Conservation (phyloP, 2,888 invertebrate genomes). For the Dichetophora obliterata region DNA sequence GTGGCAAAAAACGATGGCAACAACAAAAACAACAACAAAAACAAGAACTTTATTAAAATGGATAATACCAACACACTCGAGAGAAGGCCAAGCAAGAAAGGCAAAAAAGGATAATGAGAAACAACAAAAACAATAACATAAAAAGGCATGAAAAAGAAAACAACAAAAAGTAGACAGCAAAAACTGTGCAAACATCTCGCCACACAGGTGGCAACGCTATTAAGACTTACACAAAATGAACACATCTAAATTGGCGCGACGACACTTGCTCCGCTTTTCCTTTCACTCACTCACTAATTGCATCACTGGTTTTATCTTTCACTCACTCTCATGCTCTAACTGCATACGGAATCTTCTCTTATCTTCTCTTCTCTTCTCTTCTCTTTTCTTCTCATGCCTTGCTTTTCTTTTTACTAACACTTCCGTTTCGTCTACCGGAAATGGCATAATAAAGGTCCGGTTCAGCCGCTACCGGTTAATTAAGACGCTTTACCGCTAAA, state of each 20-base stretch:
- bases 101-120: not conserved
- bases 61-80: not conserved
- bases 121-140: conserved; percentile 8
- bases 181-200: not conserved
- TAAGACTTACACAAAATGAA: not conserved
- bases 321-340: not conserved
- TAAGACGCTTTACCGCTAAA: conserved; percentile 12
- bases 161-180: not conserved
- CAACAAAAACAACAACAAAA: not conserved
- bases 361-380: not conserved
- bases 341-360: not conserved
- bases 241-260: conserved; percentile 17
- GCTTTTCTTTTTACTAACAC: conserved; percentile 10
- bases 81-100: not conserved
- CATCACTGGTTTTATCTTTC: not conserved
- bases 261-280: not conserved
- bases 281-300: not conserved
- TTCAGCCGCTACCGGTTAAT: conserved; percentile 27
- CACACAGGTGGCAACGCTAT: not conserved
- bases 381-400: too few relatives aligned
- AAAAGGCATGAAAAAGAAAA: not conserved
- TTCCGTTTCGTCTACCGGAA: conserved; percentile 25
- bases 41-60: conserved; percentile 4
- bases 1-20: not conserved
- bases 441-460: conserved; percentile 32